Percentiles rank a stretch among this genome's conserved stretches.
phyloP scores from a whole-genome alignment of 2,888 invertebrate genomes.

The Drosophila limbata region DNA sequence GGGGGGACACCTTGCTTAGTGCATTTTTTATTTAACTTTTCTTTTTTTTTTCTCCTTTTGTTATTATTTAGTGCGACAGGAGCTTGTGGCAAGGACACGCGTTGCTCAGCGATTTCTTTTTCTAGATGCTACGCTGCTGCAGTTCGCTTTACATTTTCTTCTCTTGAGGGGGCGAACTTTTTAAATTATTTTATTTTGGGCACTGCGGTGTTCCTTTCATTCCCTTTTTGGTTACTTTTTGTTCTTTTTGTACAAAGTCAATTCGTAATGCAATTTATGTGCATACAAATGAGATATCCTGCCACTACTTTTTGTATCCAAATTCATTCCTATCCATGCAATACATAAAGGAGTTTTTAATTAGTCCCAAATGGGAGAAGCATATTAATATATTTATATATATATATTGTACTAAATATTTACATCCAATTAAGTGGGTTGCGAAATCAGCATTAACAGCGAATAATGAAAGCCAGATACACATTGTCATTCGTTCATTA shows the following conservation, averaged over 20 bases:
- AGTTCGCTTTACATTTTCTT: conserved; percentile 33
- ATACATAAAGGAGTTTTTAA: conserved; percentile 21
- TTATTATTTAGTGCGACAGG: conserved; percentile 55
- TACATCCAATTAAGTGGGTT: conserved; percentile 36
- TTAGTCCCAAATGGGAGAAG: conserved; percentile 23
- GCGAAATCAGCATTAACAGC: conserved; percentile 34
- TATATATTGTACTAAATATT: conserved; percentile 12
- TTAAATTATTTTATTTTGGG: conserved; percentile 64
- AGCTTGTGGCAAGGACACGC: conserved; percentile 54
- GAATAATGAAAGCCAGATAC: conserved; percentile 23
- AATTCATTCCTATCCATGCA: not conserved
- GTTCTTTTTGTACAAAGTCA: conserved; percentile 39
- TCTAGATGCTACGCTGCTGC: conserved; percentile 22
- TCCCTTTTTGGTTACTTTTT: not conserved
- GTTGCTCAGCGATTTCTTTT: conserved; percentile 50
- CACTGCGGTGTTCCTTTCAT: conserved; percentile 23
- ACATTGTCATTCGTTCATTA: conserved; percentile 26
- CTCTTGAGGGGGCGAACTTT: conserved; percentile 32
- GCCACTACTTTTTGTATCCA: conserved; percentile 43
- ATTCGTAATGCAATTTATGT: conserved; percentile 67
- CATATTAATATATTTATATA: conserved; percentile 4
- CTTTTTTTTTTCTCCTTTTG: conserved; percentile 43
- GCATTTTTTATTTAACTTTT: conserved; percentile 22
- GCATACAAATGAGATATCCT: conserved; percentile 60
- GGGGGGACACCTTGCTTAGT: not conserved